Conservation (phyloP, 2,888 invertebrate genomes). For the Cryptus viduatorius region DNA sequence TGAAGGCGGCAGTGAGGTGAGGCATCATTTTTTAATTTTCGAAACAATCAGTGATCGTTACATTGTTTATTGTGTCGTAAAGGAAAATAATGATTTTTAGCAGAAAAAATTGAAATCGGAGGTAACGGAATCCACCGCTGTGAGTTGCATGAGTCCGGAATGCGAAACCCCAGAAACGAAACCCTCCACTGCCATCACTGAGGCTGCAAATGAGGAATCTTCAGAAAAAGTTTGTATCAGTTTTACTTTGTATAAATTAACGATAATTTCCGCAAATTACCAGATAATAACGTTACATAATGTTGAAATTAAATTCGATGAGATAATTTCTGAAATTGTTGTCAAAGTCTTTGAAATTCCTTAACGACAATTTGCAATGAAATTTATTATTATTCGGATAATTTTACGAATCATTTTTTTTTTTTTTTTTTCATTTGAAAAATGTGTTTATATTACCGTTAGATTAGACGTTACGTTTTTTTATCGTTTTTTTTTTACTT, state of each 20-base stretch:
- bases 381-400: no score
- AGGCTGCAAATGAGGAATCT: not conserved
- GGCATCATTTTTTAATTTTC: not conserved
- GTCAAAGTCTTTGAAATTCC: no score
- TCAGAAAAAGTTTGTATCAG: constrained; percentile 31
- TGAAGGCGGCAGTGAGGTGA: constrained; percentile 54
- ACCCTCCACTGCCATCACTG: not conserved
- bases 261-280: no score
- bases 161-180: constrained; percentile 14
- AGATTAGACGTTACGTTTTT: not conserved
- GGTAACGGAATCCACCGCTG: constrained; percentile 51
- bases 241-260: not conserved
- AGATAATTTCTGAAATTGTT: no score
- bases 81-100: not conserved
- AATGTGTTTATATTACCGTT: no score
- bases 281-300: no score
- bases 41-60: no score
- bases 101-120: constrained; percentile 73
- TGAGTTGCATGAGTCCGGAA: constrained; percentile 52
- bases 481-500: not conserved
- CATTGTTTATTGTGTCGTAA: no score
- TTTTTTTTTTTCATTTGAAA: no score
- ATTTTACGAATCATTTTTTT: no score
- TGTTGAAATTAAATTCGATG: no score
- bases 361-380: no score